Base-by-base conservation (phyloP, 2,797 vertebrate genomes). In the Decapterus maruadsi region DNA sequence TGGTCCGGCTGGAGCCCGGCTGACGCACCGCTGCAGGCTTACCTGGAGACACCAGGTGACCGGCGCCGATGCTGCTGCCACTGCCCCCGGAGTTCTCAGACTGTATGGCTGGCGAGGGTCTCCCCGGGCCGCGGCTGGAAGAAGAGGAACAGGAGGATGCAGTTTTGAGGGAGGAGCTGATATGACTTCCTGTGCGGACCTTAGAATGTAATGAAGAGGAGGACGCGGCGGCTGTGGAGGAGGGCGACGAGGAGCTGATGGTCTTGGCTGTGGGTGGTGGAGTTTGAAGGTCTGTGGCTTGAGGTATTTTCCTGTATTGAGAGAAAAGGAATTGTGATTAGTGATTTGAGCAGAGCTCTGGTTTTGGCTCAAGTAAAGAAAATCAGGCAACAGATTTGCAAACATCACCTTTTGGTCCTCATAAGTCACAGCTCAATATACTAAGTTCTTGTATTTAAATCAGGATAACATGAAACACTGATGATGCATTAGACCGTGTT, bases 271-370 rank as follows among this genome's bases (percentile, higher is more conserved):
- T 86, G 0, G 93, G 71, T 77, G 73, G 90, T 63, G 89, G 90
- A 70, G 91, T 82, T 14, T 94, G 95, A 70, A 94, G 90, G 66
- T 96, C 96, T 68, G 95, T 88, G 0, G 95, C 96, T 50, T 97
- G 96, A 94, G 97, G 97, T 92, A 98, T 97, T 95, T 96, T 98
- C 93, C 97, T 98, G 89, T 1, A 72, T n/a, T 59, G 13, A 45
- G 17, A 75, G 22, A 75, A 72, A 57, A 63, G 19, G 71, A 78
- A 74, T 40, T 0, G n/a, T 29, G 4, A 1, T 54, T 40, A 14
- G 9, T 12, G 19, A 29, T 31, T 66, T 43, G 13, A 55, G n/a
- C 20, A 29, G 22, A 12, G 29, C 40, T 9, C 46, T 19, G 36
- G 17, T 55, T 55, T 13, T 29, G n/a, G 22, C 40, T 22, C 4